These are phyloP conservation scores for Amphipoea oculea DNA, from an alignment of 2,888 invertebrate species.

Conservation along the genomic window DNA sequence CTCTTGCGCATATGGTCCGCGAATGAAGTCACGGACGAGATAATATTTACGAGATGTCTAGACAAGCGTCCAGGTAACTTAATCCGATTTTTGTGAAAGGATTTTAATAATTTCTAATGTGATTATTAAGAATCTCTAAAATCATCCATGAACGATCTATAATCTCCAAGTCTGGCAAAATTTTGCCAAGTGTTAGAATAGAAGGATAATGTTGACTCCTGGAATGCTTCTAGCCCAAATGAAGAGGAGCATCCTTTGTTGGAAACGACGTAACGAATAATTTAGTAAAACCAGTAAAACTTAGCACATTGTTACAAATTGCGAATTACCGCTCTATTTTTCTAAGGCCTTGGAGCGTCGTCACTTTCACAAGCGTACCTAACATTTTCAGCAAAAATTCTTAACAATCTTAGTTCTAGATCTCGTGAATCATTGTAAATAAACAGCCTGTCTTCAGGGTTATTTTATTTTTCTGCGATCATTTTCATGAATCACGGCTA, in stretches of 20 bases:
- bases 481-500: constrained; percentile 32
- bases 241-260: neutral
- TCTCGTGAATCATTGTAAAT: constrained; percentile 40
- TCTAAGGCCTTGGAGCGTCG: constrained; percentile 50
- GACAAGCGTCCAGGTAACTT: constrained; percentile 53
- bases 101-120: constrained; percentile 18
- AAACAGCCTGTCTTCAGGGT: constrained; percentile 28
- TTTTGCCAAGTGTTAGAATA: neutral
- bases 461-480: constrained; percentile 37
- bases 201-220: neutral
- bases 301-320: constrained; percentile 41
- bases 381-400: constrained; percentile 43
- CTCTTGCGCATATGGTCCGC: constrained; percentile 68
- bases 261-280: constrained; percentile 4
- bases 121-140: neutral
- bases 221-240: constrained; percentile 10
- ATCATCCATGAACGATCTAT: constrained; percentile 2
- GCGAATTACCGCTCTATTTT: constrained; percentile 45
- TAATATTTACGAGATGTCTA: constrained; percentile 69
- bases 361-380: constrained; percentile 46
- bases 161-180: neutral
- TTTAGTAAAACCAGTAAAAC: constrained; percentile 39
- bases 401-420: constrained; percentile 41
- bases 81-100: constrained; percentile 26
- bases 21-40: constrained; percentile 73